Evolutionary conservation across 2,113 vertebrate species (phyloP), one percentile per base, ranked within the genome.

Genomic region (Tauraco erythrolophus): DNA sequence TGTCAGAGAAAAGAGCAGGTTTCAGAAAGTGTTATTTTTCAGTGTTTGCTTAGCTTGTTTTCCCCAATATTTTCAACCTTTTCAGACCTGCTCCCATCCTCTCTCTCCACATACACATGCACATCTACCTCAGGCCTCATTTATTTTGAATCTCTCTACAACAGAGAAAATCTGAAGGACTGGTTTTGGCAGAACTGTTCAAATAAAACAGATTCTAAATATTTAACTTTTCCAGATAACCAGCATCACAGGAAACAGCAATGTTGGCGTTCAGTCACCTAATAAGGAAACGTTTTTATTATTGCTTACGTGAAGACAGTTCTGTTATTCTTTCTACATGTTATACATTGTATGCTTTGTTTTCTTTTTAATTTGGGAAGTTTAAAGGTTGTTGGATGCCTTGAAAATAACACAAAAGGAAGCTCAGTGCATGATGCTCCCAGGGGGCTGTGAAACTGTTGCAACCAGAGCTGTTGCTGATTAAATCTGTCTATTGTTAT

Each of bases 131-230:
- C 56, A 71, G 70, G 27, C 33, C 22, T 15, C n/a, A 70, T 41
- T 94, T 94, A 84, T 46, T 77, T 70, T 48, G 33, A 91, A 92
- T 57, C 14, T 65, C 45, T 84, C 76, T 75, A 31, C 2, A 19
- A 84, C 14, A 14, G 79, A 74, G 65, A 94, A 96, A 94, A 79
- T 54, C 56, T n/a, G n/a, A 82, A 81, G 53, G 23, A 51, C 53
- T 86, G 2, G 0, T 87, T 93, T 95, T 93, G 94, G 81, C 96
- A 96, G 54, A 53, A 76, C 74, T n/a, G 31, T 35, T 96, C 66
- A 92, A 89, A 90, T 61, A 92, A 94, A 95, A 72, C 71, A 71
- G 78, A 96, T 94, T 97, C 94, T 97, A 97, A 98, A 96, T 97
- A 95, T 97, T 97, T 97, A 96, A 69, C 80, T 96, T 96, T 57